Evolutionary conservation across 2,888 invertebrate genomes (phyloP).

Genomic region (Magallana nippona): DNA sequence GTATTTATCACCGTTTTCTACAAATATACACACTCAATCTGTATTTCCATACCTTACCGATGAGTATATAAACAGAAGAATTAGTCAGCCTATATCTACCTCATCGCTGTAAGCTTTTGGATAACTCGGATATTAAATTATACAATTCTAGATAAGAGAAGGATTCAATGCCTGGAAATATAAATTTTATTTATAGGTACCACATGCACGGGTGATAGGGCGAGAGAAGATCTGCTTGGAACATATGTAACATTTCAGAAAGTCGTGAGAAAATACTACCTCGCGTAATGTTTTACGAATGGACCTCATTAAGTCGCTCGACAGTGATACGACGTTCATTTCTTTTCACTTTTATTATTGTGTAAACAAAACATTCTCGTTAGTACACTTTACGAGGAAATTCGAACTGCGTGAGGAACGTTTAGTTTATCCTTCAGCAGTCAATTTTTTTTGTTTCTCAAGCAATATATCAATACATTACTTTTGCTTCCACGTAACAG

Average conservation of each 20-base stretch:
- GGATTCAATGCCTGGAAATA: conserved; percentile 9
- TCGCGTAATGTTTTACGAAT: not conserved
- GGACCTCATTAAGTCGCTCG: conserved; percentile 2
- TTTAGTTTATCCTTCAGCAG: conserved; percentile 25
- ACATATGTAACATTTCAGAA: conserved; percentile 30
- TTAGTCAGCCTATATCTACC: conserved; percentile 1
- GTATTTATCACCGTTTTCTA: too few species aligned
- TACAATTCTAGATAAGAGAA: conserved; percentile 40
- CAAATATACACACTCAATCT: too few species aligned
- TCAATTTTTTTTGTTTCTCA: not conserved
- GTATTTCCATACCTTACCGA: too few species aligned
- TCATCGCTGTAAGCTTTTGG: conserved; percentile 10
- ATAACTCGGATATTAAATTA: conserved; percentile 43
- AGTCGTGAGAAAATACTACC: conserved; percentile 41
- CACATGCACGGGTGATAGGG: conserved; percentile 32
- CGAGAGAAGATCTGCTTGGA: not conserved
- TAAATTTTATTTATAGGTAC: conserved; percentile 35
- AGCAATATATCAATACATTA: not conserved
- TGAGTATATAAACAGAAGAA: not conserved
- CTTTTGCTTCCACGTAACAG: not conserved
- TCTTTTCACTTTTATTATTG: not conserved
- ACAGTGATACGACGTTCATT: not conserved
- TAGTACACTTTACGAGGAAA: conserved; percentile 2
- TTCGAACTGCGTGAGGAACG: not conserved
- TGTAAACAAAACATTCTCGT: not conserved